phyloP scores from a whole-genome alignment of 2,888 invertebrate species.

The Pseudococcus jackbeardsleyi region DNA sequence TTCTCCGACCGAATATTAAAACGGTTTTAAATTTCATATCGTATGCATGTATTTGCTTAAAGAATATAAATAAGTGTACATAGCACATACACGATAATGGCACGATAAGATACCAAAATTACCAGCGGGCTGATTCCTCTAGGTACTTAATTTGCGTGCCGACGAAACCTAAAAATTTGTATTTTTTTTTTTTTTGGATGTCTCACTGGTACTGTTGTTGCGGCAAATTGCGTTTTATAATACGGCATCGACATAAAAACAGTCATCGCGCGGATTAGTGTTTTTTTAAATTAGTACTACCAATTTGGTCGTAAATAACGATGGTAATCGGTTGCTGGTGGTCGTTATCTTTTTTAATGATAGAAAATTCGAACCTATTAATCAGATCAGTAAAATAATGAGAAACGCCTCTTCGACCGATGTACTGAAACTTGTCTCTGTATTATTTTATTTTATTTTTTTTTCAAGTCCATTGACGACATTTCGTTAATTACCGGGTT shows the following conservation, averaged over 20 bases:
- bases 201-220: not conserved
- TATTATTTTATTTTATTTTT: not conserved
- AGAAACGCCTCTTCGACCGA: slow-evolving; percentile 7
- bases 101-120: slow-evolving; percentile 21
- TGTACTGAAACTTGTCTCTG: not conserved
- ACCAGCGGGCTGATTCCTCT: not conserved
- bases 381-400: not conserved
- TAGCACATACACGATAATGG: not conserved
- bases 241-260: not conserved
- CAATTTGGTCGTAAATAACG: slow-evolving; percentile 44
- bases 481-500: not conserved
- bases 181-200: not conserved
- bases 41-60: not conserved
- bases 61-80: not conserved
- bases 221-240: not conserved
- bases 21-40: not conserved
- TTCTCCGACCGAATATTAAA: not conserved
- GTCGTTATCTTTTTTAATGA: not conserved
- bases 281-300: not conserved
- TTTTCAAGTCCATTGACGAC: slow-evolving; percentile 1
- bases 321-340: slow-evolving; percentile 8
- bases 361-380: slow-evolving; percentile 49
- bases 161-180: not conserved
- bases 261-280: not conserved
- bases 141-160: slow-evolving; percentile 5